Conservation (phyloP, 2,797 vertebrate genomes). For the Remorina albescens region DNA sequence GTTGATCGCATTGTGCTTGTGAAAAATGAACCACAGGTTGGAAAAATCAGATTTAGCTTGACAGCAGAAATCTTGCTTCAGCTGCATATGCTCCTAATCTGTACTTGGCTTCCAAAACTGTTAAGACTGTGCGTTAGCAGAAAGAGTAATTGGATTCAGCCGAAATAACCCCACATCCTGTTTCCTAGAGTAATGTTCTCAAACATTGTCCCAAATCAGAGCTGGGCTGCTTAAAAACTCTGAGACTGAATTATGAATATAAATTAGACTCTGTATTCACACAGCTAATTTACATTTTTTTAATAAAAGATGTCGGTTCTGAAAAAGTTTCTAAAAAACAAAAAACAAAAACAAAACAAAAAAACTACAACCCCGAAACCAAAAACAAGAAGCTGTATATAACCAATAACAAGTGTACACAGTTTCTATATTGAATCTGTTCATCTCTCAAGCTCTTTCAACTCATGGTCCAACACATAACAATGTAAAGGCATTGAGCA, state of each 20-base stretch:
- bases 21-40: slow-evolving; percentile 37
- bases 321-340: too few species aligned
- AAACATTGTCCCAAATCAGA: slow-evolving; percentile 35
- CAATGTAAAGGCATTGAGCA: too few species aligned
- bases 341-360: too few species aligned
- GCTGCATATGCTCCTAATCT: slow-evolving; percentile 78
- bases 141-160: slow-evolving; percentile 80
- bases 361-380: too few species aligned
- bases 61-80: slow-evolving; percentile 49
- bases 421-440: not conserved
- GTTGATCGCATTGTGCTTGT: slow-evolving; percentile 40
- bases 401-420: too few species aligned
- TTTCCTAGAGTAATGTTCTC: slow-evolving; percentile 40
- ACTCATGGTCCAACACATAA: too few species aligned
- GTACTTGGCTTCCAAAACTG: slow-evolving; percentile 61
- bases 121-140: slow-evolving; percentile 74
- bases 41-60: slow-evolving; percentile 39
- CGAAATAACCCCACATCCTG: slow-evolving; percentile 74
- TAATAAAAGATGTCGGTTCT: not conserved
- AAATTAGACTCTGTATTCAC: not conserved
- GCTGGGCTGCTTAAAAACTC: not conserved
- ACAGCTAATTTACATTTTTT: not conserved
- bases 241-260: not conserved
- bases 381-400: too few species aligned
- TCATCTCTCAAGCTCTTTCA: not conserved